Evolutionary conservation across 1,140 invertebrate genomes (phyloP).

Genomic region (Trichonephila clavata): DNA sequence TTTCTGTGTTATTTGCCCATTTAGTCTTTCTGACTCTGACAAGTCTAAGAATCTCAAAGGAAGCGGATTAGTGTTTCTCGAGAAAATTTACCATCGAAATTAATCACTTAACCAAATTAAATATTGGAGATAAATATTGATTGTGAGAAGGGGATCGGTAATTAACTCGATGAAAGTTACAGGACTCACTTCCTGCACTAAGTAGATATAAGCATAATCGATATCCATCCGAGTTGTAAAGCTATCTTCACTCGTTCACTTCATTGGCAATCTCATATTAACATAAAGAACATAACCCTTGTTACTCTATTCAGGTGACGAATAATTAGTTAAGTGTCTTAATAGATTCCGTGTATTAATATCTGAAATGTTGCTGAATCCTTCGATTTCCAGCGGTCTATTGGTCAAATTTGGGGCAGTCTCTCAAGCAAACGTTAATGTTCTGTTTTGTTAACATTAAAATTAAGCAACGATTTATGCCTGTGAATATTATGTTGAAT

Average conservation of each 20-base stretch:
- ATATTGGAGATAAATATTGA: constrained; percentile 32
- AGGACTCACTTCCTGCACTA: background rate
- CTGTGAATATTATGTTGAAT: too few relatives aligned
- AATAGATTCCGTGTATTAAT: too few relatives aligned
- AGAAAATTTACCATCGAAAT: background rate
- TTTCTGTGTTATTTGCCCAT: background rate
- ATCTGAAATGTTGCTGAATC: too few relatives aligned
- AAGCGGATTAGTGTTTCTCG: background rate
- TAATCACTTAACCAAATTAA: constrained; percentile 32
- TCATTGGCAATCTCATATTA: background rate
- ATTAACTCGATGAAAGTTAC: constrained; percentile 9
- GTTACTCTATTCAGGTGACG: background rate
- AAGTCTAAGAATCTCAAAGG: background rate
- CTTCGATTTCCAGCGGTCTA: too few relatives aligned
- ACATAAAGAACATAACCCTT: background rate
- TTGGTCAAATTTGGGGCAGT: too few relatives aligned
- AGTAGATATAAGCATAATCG: background rate
- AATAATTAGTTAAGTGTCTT: background rate
- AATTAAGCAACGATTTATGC: too few relatives aligned
- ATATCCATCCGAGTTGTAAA: background rate
- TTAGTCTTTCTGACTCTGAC: constrained; percentile 7
- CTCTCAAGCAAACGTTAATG: too few relatives aligned
- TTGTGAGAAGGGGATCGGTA: background rate
- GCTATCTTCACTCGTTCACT: background rate
- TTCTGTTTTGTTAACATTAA: too few relatives aligned